Evolutionary conservation across 2,888 invertebrate species (phyloP), one percentile per base, ranked within the genome.

Genomic region (Mythimna pallens): DNA sequence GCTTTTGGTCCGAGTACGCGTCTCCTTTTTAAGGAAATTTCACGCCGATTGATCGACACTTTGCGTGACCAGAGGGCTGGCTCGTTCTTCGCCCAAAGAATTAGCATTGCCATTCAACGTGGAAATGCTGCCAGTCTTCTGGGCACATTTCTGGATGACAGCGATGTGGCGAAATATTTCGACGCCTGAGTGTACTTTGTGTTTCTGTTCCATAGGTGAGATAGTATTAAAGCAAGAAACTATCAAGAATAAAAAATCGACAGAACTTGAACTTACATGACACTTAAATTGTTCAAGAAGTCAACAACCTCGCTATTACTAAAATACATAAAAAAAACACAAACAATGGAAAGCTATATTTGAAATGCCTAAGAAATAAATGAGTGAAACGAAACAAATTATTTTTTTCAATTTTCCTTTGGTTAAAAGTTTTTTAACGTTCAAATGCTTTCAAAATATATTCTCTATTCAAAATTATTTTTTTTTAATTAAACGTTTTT

Each of bases 371-470:
- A 63, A 36, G 63, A 63, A 30, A 47, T 50, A 47, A 52, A 71
- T 34, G 20, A 59, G 3, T 52, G 17, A 0, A 52, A 40, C 30
- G 20, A 74, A 73, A 65, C 20, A 30, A 55, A 52, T 57, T 57
- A 40, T 20, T 62, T 55, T 17, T 74, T 64, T 14, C 43, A 71
- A 58, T 58, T 71, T 57, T 68, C 43, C 77, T 63, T 61, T 25
- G 14, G 20, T 8, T 2, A 34, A 63, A 68, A 63, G n/a, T 58
- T 62, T 76, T 67, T 52, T 10, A 67, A 36, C 14, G 54, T 25
- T 76, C 10, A 40, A 36, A 55, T 54, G 17, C 12, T 40, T 68
- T 69, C 6, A 0, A 55, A 55, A 55, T 2, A 25, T 20, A 20
- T 9, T 2, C 3, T 43, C 43, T 14, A 34, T 72, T 8, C 30